Evolutionary conservation across 2,888 invertebrate genomes (phyloP).

Genomic region (Orthosia cruda): DNA sequence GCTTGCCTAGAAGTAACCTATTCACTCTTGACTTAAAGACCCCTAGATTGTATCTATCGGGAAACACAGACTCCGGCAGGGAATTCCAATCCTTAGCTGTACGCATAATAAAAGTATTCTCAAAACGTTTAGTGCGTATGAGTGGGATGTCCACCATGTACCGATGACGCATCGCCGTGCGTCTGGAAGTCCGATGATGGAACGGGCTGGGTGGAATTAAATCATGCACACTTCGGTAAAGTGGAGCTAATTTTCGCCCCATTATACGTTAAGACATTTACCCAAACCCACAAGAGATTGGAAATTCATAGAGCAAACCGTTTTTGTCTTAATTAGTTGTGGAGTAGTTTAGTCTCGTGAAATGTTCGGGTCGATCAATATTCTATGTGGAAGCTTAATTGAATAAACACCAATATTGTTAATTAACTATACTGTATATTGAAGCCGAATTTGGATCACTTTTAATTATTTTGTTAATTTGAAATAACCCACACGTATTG

Average conservation of each 20-base stretch:
- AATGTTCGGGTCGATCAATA: conserved; percentile 64
- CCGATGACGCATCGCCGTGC: too few species aligned
- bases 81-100: too few species aligned
- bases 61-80: too few species aligned
- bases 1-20: too few species aligned
- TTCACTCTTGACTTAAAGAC: too few species aligned
- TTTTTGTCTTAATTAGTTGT: conserved; percentile 68
- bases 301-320: conserved; percentile 64
- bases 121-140: too few species aligned
- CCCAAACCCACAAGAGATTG: conserved; percentile 59
- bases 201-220: too few species aligned
- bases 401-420: conserved; percentile 49
- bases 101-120: too few species aligned
- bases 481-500: neutral
- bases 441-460: neutral
- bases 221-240: too few species aligned
- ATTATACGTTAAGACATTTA: conserved; percentile 52
- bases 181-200: too few species aligned
- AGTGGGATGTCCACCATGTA: too few species aligned
- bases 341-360: conserved; percentile 59
- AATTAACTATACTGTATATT: conserved; percentile 13
- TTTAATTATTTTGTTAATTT: neutral
- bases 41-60: too few species aligned
- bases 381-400: conserved; percentile 44
- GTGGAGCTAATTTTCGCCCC: conserved; percentile 38